A percentile compares a stretch with the other conserved stretches of the same genome.
Evolutionary conservation across 2,888 invertebrate genomes (phyloP).

Genomic region (Strigamia maritima): DNA sequence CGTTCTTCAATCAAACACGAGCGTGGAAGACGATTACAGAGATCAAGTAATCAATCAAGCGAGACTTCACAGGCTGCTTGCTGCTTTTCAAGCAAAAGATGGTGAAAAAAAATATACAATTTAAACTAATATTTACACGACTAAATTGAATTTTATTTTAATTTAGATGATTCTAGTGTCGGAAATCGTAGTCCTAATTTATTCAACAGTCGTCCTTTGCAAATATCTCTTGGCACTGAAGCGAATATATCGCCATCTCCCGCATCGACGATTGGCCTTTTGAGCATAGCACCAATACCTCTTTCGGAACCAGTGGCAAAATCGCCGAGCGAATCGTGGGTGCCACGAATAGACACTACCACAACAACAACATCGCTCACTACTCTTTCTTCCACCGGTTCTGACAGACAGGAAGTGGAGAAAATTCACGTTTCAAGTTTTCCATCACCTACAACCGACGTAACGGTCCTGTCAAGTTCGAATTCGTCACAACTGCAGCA

Average conservation of each 20-base stretch:
- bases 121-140: background rate
- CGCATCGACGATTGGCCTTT: background rate
- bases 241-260: background rate
- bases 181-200: background rate
- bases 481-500: background rate
- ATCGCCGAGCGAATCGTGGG: background rate
- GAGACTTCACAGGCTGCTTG: background rate
- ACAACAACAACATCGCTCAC: slow-evolving; percentile 6
- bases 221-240: background rate
- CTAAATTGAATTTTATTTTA: background rate
- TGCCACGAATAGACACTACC: background rate
- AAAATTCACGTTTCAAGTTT: background rate
- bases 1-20: background rate
- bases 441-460: background rate
- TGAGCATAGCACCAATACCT: background rate
- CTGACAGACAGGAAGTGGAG: background rate
- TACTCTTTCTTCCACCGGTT: background rate
- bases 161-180: background rate
- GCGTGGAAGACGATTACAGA: background rate
- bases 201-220: background rate
- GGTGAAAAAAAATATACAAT: background rate
- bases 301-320: background rate
- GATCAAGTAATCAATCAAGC: slow-evolving; percentile 18
- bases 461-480: background rate
- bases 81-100: background rate